A percentile compares a stretch with the other conserved stretches of the same genome.
Evolutionary conservation across 2,797 vertebrate species (phyloP).

Genomic region (Paramormyrops hopkinsi): DNA sequence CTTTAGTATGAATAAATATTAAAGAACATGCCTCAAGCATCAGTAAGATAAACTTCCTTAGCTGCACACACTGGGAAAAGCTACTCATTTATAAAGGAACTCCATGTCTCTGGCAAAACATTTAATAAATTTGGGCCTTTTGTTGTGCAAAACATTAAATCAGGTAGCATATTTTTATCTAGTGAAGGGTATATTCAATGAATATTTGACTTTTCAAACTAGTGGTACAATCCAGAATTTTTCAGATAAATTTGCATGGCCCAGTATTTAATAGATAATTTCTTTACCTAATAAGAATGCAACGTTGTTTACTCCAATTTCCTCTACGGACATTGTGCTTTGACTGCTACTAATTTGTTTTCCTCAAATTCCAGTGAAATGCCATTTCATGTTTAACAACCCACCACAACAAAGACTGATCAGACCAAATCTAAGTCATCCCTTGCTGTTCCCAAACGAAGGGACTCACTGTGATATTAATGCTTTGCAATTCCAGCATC

Average conservation of each 20-base stretch:
- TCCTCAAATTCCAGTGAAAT: background rate
- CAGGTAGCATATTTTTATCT: background rate
- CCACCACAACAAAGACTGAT: background rate
- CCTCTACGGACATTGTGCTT: background rate
- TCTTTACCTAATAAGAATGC: slow-evolving; percentile 8
- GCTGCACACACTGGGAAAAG: background rate
- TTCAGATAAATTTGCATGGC: background rate
- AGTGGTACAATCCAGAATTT: background rate
- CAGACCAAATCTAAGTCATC: background rate
- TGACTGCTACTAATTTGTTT: slow-evolving; percentile 14
- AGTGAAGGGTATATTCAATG: background rate
- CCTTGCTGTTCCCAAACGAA: background rate
- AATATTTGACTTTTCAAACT: background rate
- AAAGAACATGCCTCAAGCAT: background rate
- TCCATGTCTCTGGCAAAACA: background rate
- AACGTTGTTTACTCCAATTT: slow-evolving; percentile 5
- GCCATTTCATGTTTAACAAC: background rate
- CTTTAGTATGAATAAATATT: background rate
- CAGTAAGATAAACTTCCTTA: background rate
- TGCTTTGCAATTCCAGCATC: background rate
- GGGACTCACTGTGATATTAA: slow-evolving; percentile 6
- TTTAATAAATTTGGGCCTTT: background rate
- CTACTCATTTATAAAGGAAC: background rate
- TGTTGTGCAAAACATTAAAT: background rate
- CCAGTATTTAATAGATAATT: background rate